Evolutionary conservation across 1,140 invertebrate genomes (phyloP).

Genomic region (Apocrypta bakeri): DNA sequence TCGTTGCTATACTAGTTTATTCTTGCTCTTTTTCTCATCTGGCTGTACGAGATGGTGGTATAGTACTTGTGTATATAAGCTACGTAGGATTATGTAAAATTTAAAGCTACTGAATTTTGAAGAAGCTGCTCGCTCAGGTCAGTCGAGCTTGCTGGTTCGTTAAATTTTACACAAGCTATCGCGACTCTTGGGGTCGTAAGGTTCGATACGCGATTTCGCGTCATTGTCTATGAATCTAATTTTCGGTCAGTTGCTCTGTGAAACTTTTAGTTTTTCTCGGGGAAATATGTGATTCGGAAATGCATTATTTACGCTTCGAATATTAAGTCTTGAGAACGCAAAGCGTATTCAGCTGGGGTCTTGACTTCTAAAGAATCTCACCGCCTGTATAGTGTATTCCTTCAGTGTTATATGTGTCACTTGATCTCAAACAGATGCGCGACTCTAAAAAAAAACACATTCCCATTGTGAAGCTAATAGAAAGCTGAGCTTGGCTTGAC

Average conservation of each 20-base stretch:
- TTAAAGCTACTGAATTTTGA: background rate
- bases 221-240: constrained; percentile 8
- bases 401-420: constrained; percentile 58
- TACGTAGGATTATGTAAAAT: constrained; percentile 11
- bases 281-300: background rate
- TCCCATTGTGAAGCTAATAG: constrained; percentile 71
- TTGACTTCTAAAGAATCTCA: constrained; percentile 11
- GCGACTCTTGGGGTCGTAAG: too few relatives aligned
- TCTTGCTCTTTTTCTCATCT: background rate
- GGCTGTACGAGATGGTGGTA: too few relatives aligned
- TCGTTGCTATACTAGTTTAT: too few relatives aligned
- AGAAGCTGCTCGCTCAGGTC: background rate
- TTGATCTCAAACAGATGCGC: constrained; percentile 73
- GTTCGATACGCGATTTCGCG: too few relatives aligned
- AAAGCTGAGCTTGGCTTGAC: constrained; percentile 61
- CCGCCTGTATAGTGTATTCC: background rate
- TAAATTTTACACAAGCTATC: background rate
- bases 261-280: background rate
- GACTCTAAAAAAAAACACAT: constrained; percentile 59
- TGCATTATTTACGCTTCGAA: background rate
- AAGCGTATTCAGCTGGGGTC: background rate
- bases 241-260: background rate
- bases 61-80: too few relatives aligned
- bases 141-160: background rate
- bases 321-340: background rate